Evolutionary conservation across 2,113 vertebrate species (phyloP), one percentile per base, ranked within the genome.

Genomic region (Pteruthius melanotis): DNA sequence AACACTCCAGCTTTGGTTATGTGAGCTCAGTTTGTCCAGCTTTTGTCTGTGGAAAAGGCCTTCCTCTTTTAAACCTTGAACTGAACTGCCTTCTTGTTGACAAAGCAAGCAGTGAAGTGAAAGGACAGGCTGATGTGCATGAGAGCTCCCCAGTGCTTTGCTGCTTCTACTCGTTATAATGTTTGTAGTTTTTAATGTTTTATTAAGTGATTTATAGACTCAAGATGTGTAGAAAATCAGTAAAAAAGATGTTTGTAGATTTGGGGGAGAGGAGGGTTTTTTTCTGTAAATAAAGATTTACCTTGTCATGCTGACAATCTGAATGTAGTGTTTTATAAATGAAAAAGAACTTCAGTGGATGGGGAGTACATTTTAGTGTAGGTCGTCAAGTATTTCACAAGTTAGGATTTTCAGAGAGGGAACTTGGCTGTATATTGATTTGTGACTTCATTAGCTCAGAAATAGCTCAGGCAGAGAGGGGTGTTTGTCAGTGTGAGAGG

Each of bases 21-120:
- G 30, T 52, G 44, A 88, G 71, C 82, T 95, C 47, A 72, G 57
- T 66, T 87, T 24, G 49, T 50, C 28, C 39, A 82, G 74, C 56
- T 82, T 93, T 77, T 93, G 52, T 83, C 50, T 84, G 50, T 59
- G 52, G 63, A 13, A 91, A 74, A 83, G 47, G n/a, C 75, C 71
- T 93, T 95, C 35, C 45, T 83, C 59, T 90, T 85, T 81, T 45
- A 80, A 78, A 44, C 35, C 50, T 68, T 74, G 57, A 27, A 11
- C 31, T 70, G 52, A 35, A 7, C 53, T 39, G 44, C 20, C 17
- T 79, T 95, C 79, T 64, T 89, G 72, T 94, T 93, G 89, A 75
- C 65, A 88, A 80, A 89, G 76, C 64, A 76, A 76, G 61, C 83
- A 57, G 76, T 64, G 60, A 79, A 90, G 52, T 90, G 92, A 83